phyloP scores from a whole-genome alignment of 2,113 vertebrate species.

The Equus quagga region DNA sequence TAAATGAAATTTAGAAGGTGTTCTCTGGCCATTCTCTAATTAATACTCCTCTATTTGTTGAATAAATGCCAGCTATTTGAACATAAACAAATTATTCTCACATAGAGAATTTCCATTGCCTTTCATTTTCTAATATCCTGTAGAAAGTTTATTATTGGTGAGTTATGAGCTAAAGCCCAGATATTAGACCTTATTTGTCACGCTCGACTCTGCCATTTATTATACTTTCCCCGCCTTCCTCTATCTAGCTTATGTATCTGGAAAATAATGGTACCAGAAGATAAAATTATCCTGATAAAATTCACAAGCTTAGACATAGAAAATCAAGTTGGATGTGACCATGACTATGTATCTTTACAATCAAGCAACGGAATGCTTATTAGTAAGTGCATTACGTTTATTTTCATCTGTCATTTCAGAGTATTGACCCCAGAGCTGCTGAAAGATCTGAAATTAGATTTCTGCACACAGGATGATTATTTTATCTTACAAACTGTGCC shows the following conservation, averaged over 20 bases:
- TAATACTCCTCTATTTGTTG: background rate
- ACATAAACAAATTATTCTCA: background rate
- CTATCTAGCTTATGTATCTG: background rate
- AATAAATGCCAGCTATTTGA: background rate
- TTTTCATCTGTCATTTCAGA: background rate
- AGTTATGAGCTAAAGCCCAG: background rate
- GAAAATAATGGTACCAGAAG: background rate
- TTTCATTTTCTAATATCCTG: background rate
- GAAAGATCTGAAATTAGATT: background rate
- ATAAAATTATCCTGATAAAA: conserved; percentile 40
- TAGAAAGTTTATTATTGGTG: conserved; percentile 2
- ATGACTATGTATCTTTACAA: background rate
- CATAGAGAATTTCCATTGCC: background rate
- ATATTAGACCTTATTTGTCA: conserved; percentile 7
- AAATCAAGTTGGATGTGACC: conserved; percentile 25
- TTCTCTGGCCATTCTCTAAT: background rate
- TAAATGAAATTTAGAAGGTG: background rate
- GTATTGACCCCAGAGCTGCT: background rate
- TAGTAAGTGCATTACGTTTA: background rate
- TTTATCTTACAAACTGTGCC: background rate
- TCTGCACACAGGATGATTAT: background rate
- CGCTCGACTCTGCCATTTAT: background rate
- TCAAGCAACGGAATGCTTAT: background rate
- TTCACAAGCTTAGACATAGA: background rate
- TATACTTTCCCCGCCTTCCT: background rate